Conservation (phyloP, 2,113 vertebrate genomes). For the Proteles cristata region DNA sequence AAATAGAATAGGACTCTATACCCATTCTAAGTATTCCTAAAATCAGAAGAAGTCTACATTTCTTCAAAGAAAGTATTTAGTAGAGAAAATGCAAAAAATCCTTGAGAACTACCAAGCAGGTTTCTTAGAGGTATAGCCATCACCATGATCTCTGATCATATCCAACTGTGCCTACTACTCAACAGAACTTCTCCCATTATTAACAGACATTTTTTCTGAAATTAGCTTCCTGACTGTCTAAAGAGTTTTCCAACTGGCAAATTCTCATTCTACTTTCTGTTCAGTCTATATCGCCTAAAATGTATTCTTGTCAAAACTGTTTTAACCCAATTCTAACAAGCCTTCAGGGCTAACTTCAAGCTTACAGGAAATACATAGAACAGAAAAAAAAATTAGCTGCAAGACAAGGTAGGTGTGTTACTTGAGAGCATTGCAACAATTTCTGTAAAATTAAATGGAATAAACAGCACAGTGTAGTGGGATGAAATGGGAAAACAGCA, state of each 20-base stretch:
- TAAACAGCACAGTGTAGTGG: not conserved
- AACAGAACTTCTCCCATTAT: not conserved
- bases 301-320: not conserved
- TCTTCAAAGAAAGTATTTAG: not conserved
- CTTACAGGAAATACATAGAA: not conserved
- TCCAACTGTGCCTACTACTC: not conserved
- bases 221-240: not conserved
- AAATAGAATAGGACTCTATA: not conserved
- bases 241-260: not conserved
- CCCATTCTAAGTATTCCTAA: not conserved
- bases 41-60: not conserved
- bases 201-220: conserved; percentile 12
- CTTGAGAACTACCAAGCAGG: not conserved
- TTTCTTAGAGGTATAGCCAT: not conserved
- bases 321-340: not conserved
- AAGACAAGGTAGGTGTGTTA: not conserved
- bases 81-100: not conserved
- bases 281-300: not conserved
- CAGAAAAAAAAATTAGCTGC: not conserved
- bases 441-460: conserved; percentile 8
- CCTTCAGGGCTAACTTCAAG: not conserved
- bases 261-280: not conserved
- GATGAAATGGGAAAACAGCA: not conserved
- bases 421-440: not conserved
- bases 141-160: not conserved